A percentile compares a stretch with the other conserved stretches of the same genome.
These are phyloP conservation scores for Magallana nippona DNA, from an alignment of 2,888 invertebrate species.

Conservation along the genomic window DNA sequence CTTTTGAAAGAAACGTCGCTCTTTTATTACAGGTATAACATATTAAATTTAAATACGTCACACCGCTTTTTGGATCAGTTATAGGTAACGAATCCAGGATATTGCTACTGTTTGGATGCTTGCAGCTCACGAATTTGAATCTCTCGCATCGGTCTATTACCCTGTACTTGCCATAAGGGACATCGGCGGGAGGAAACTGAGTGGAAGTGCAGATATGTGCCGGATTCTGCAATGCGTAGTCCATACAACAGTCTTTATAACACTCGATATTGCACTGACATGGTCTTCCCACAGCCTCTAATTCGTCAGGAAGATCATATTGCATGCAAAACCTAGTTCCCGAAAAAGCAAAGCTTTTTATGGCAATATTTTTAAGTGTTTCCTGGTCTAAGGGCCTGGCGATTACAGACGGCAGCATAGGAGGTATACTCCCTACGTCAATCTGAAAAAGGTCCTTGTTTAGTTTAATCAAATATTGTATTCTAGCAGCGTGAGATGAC, in stretches of 20 bases:
- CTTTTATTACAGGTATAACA: background rate
- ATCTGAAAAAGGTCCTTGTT: too few relatives aligned
- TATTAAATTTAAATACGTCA: background rate
- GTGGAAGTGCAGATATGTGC: background rate
- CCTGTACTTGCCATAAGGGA: background rate
- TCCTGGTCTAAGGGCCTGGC: too few relatives aligned
- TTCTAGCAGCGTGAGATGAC: background rate
- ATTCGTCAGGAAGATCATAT: background rate
- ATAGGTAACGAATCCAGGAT: background rate
- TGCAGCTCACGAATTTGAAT: background rate
- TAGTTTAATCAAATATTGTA: background rate
- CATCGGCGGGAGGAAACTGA: background rate
- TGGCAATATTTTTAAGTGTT: background rate
- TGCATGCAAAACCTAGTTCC: background rate
- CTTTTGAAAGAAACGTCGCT: background rate
- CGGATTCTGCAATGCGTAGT: background rate
- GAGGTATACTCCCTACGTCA: too few relatives aligned
- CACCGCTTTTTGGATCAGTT: background rate
- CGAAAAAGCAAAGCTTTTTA: background rate
- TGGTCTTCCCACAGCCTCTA: background rate
- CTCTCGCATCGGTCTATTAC: background rate
- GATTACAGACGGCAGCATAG: too few relatives aligned
- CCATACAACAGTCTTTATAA: conserved; percentile 3
- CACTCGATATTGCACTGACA: background rate
- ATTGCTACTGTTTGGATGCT: background rate